Evolutionary conservation across 2,888 invertebrate genomes (phyloP).

Genomic region (Melieria omissa): DNA sequence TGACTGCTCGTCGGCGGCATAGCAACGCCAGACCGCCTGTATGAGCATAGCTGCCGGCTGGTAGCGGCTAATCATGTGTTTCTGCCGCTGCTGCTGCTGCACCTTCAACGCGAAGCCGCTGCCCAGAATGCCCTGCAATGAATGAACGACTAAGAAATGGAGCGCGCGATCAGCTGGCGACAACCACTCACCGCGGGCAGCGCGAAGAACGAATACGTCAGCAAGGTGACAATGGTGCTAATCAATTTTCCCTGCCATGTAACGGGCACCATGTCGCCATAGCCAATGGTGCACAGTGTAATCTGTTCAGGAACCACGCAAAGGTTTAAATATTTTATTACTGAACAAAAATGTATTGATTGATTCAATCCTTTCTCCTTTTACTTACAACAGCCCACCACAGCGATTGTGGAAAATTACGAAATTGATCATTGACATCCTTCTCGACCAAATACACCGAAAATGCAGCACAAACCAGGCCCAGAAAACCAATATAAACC

Average conservation of each 20-base stretch:
- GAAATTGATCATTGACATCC: constrained; percentile 84
- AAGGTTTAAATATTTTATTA: not conserved
- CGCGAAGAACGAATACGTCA: constrained; percentile 95
- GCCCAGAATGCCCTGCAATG: constrained; percentile 84
- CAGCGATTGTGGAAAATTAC: constrained; percentile 90
- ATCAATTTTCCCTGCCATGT: constrained; percentile 96
- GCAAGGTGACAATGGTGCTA: constrained; percentile 90
- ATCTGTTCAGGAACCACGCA: constrained; percentile 72
- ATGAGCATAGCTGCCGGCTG: constrained; percentile 93
- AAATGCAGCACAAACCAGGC: constrained; percentile 93
- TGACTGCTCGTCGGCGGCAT: constrained; percentile 93
- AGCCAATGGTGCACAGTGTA: constrained; percentile 93
- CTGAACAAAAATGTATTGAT: not conserved
- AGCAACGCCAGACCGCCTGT: constrained; percentile 93
- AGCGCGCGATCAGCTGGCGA: not conserved
- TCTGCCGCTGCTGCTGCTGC: constrained; percentile 93
- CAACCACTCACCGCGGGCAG: constrained; percentile 85
- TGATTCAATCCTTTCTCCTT: not conserved
- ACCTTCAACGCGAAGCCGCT: constrained; percentile 94
- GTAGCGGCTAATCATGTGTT: constrained; percentile 90
- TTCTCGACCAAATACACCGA: constrained; percentile 93
- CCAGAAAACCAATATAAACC: constrained; percentile 92
- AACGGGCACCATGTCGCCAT: constrained; percentile 92
- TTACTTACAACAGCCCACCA: constrained; percentile 97
- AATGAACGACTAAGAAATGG: not conserved